phyloP scores from a whole-genome alignment of 2,113 vertebrate genomes.

The Ptyas mucosa region DNA sequence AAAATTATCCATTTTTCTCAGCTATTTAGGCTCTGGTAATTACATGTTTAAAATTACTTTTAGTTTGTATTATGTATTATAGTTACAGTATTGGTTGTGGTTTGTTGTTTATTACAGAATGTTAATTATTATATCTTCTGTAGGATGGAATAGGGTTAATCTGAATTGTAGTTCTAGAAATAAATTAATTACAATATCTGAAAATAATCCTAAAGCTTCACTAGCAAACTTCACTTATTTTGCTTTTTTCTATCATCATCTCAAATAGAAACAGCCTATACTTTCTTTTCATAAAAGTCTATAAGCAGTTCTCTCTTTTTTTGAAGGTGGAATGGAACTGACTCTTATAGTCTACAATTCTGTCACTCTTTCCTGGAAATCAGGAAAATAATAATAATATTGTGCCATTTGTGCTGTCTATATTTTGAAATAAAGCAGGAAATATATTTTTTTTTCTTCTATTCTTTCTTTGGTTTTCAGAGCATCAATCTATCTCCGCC shows the following conservation, averaged over 20 bases:
- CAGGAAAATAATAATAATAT: constrained; percentile 31
- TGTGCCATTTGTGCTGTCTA: constrained; percentile 44
- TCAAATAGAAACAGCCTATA: constrained; percentile 51
- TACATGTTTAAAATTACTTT: background rate
- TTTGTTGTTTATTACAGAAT: constrained; percentile 22
- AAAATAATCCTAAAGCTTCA: constrained; percentile 63
- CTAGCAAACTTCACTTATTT: constrained; percentile 65
- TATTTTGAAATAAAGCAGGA: constrained; percentile 37
- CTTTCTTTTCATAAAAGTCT: constrained; percentile 17
- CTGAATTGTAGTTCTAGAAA: constrained; percentile 47
- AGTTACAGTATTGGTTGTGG: constrained; percentile 4
- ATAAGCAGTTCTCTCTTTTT: constrained; percentile 17
- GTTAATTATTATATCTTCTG: background rate
- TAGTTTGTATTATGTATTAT: background rate
- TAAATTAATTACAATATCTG: constrained; percentile 67
- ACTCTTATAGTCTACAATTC: constrained; percentile 52
- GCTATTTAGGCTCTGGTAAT: background rate
- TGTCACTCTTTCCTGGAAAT: constrained; percentile 45
- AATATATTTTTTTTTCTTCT: background rate
- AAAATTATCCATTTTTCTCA: background rate
- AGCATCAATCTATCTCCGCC: background rate
- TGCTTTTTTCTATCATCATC: constrained; percentile 54
- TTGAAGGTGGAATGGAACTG: constrained; percentile 50
- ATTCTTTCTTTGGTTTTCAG: background rate
- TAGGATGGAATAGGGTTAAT: constrained; percentile 35